A percentile compares a stretch with the other conserved stretches of the same genome.
Conservation (phyloP, 2,797 vertebrate genomes). For the Anguilla anguilla region DNA sequence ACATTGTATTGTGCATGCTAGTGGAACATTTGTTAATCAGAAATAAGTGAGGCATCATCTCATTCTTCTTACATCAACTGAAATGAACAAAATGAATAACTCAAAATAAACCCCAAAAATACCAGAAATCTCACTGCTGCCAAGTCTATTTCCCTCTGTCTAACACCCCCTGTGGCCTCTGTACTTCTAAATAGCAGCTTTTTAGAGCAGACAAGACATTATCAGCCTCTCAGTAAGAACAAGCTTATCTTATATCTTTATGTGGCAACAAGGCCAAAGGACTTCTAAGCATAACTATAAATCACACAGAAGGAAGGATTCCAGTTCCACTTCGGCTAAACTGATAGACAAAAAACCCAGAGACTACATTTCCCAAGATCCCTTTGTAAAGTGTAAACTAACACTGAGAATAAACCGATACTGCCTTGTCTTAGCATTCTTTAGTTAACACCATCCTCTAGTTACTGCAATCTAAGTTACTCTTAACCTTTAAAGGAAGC, state of each 20-base stretch:
- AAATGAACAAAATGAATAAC: neutral
- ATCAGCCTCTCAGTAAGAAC: slow-evolving; percentile 30
- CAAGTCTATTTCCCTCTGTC: neutral
- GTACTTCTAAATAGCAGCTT: slow-evolving; percentile 54
- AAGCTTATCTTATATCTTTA: slow-evolving; percentile 41
- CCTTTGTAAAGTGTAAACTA: slow-evolving; percentile 60
- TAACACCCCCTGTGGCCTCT: neutral
- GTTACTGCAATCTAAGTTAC: slow-evolving; percentile 51
- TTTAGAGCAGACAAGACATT: slow-evolving; percentile 41
- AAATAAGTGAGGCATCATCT: neutral
- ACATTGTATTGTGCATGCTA: neutral
- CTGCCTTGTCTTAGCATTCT: slow-evolving; percentile 48
- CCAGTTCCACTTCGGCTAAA: slow-evolving; percentile 34
- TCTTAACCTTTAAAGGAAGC: slow-evolving; percentile 71
- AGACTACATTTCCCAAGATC: slow-evolving; percentile 43
- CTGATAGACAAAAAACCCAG: slow-evolving; percentile 26
- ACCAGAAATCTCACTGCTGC: slow-evolving; percentile 22
- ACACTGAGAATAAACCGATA: slow-evolving; percentile 50
- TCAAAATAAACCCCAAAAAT: neutral
- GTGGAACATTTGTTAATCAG: neutral
- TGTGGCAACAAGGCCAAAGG: slow-evolving; percentile 59
- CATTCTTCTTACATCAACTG: neutral
- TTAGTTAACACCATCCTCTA: slow-evolving; percentile 49
- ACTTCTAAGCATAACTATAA: slow-evolving; percentile 41
- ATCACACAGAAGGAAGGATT: slow-evolving; percentile 41